These are phyloP conservation scores for Mustelus asterias DNA, from an alignment of 2,113 vertebrate genomes.

Conservation along the genomic window DNA sequence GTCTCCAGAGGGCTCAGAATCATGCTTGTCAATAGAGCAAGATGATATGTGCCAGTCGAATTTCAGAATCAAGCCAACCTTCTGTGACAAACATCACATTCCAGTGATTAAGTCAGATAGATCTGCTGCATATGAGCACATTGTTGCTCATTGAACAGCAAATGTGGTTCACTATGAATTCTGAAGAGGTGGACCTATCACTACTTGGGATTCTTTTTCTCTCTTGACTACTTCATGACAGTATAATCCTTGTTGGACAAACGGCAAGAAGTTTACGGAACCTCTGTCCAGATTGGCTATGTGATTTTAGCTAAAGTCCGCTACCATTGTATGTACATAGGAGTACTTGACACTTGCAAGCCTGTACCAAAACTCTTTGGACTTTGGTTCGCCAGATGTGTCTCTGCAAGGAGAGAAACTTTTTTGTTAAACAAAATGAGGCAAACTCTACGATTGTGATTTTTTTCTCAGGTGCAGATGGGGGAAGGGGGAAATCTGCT, in stretches of 20 bases:
- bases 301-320: not conserved
- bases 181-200: not conserved
- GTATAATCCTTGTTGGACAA: not conserved
- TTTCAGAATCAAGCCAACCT: not conserved
- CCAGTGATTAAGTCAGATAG: not conserved
- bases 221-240: not conserved
- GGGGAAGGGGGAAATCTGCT: too few species aligned
- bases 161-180: not conserved
- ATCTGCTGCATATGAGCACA: not conserved
- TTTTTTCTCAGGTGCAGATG: too few species aligned
- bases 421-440: too few species aligned
- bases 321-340: too few species aligned
- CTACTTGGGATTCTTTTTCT: not conserved
- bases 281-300: not conserved
- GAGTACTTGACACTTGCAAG: too few species aligned
- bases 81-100: not conserved
- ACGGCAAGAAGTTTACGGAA: not conserved
- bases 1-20: not conserved
- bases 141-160: not conserved
- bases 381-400: too few species aligned
- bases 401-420: too few species aligned
- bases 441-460: too few species aligned
- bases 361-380: too few species aligned
- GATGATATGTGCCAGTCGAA: not conserved
- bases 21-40: not conserved